Evolutionary conservation across 2,888 invertebrate genomes (phyloP), one percentile per base, ranked within the genome.

Genomic region (Lithosia quadra): DNA sequence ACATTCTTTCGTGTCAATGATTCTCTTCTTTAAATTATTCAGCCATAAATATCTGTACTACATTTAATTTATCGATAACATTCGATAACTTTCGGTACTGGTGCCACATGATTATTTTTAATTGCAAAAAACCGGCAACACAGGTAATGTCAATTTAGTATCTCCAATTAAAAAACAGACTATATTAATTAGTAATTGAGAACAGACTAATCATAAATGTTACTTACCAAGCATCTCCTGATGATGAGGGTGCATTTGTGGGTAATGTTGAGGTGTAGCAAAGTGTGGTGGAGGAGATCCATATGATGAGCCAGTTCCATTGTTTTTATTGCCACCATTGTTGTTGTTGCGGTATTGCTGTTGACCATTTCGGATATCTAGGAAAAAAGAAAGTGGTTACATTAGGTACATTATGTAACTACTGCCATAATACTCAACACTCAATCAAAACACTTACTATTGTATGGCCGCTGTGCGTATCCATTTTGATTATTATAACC

Each of bases 201-300:
- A 33, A 24, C 24, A 57, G n/a, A 55, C 13, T 34, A 62, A 8
- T 10, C 24, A 43, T 22, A 57, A 28, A 1, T 18, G 28, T 28
- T 64, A 63, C 61, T 87, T 83, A 94, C 94, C 92, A 67, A 94
- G 88, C 93, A 95, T 94, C 83, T 93, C 96, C 84, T 94, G 95
- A 84, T 90, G 93, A 83, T 94, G 96, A 79, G 93, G 95, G 78
- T 95, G 95, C 88, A 94, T 93, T 79, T 93, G 93, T 8, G 92
- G 91, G 79, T 92, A 94, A 77, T 94, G 94, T 33, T 93, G 90
- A 55, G 93, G 92, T 28, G 93, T 91, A 68, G 94, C 92, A 74
- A 92, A 94, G 79, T 94, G 95, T 18, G 95, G 94, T 63, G 95
- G 95, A n/a, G 94, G 95, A 10, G 95, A 95, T 62, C 95, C 94